Conservation (phyloP, 1,140 invertebrate genomes). For the Portunus trituberculatus region DNA sequence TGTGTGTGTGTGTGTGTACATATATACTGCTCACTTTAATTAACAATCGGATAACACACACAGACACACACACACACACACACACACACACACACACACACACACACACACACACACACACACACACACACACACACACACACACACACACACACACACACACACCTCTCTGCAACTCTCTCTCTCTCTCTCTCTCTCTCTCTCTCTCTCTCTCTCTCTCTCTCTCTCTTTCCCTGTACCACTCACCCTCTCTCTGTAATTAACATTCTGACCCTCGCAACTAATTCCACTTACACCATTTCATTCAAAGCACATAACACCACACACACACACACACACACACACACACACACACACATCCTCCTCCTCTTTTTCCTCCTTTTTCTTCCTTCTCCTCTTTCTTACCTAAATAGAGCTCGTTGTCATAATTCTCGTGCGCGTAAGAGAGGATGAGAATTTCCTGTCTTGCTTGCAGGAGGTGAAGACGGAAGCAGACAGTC, state of each 20-base stretch:
- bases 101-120: slow-evolving; percentile 43
- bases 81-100: slow-evolving; percentile 37
- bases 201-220: no score
- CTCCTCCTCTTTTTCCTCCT: not conserved
- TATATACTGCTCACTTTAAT: not conserved
- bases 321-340: not conserved
- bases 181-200: no score
- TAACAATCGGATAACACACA: not conserved
- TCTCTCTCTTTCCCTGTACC: no score
- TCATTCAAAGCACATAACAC: not conserved
- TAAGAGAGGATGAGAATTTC: slow-evolving; percentile 59
- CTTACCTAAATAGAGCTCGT: slow-evolving; percentile 66
- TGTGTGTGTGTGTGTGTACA: no score
- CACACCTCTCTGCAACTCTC: not conserved
- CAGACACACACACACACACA: not conserved
- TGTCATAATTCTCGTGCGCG: slow-evolving; percentile 48
- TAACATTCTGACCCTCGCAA: no score
- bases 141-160: not conserved
- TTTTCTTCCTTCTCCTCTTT: not conserved
- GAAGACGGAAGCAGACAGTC: slow-evolving; percentile 63
- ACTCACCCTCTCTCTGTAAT: no score
- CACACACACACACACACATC: not conserved
- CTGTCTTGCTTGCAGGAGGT: slow-evolving; percentile 43
- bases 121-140: not conserved
- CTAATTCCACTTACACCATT: no score